Percentiles rank a stretch among this genome's conserved stretches.
These are phyloP conservation scores for Channallabes apus DNA, from an alignment of 2,797 vertebrate genomes.

Conservation along the genomic window DNA sequence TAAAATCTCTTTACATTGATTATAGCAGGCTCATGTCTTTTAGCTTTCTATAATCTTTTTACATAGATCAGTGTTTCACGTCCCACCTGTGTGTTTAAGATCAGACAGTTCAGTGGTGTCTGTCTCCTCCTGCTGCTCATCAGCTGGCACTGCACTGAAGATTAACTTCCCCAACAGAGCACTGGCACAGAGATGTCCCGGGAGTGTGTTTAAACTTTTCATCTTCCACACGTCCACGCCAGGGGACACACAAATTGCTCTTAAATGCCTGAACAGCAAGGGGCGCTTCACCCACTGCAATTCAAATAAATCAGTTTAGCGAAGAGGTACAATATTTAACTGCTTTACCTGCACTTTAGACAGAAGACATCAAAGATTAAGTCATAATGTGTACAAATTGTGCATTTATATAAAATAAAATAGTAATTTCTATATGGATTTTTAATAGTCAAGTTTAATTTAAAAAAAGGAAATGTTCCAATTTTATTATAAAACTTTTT, in stretches of 20 bases:
- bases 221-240: slow-evolving; percentile 72
- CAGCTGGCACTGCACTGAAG: slow-evolving; percentile 61
- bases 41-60: background rate
- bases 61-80: background rate
- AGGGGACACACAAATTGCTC: slow-evolving; percentile 77
- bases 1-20: slow-evolving; percentile 1
- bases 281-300: slow-evolving; percentile 87
- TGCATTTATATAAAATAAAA: background rate
- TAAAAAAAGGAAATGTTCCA: background rate
- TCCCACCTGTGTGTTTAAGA: slow-evolving; percentile 79
- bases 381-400: background rate
- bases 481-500: background rate
- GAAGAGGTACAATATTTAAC: background rate
- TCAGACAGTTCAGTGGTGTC: slow-evolving; percentile 62
- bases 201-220: slow-evolving; percentile 71
- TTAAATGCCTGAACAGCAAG: slow-evolving; percentile 80
- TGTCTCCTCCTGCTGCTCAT: slow-evolving; percentile 64
- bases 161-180: slow-evolving; percentile 83
- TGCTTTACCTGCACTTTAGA: no score
- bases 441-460: background rate
- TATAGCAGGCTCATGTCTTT: background rate
- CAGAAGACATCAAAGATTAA: background rate
- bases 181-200: slow-evolving; percentile 84
- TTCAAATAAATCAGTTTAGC: slow-evolving; percentile 7
- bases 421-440: background rate